phyloP scores from a whole-genome alignment of 2,113 vertebrate genomes.

The Burhinus oedicnemus region DNA sequence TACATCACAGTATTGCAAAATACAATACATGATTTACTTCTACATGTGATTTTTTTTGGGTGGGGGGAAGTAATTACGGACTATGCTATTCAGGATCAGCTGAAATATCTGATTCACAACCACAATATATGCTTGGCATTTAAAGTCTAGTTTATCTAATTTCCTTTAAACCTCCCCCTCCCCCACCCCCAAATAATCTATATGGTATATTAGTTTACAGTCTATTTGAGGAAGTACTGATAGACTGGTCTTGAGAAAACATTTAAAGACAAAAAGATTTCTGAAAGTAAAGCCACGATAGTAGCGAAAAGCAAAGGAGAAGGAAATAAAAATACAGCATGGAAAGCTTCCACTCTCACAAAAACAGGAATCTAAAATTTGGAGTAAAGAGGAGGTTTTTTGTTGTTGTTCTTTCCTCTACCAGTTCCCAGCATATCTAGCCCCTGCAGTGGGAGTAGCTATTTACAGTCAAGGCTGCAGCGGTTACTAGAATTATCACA shows the following conservation, averaged over 20 bases:
- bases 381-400: not conserved
- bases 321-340: not conserved
- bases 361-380: not conserved
- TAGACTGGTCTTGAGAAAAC: not conserved
- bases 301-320: not conserved
- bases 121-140: not conserved
- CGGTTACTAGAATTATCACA: not conserved
- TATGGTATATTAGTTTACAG: not conserved
- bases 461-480: conserved; percentile 8
- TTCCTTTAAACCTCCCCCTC: not conserved
- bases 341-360: not conserved
- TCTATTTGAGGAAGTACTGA: not conserved
- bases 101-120: not conserved
- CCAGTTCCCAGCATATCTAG: not conserved
- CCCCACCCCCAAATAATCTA: not conserved
- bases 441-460: not conserved
- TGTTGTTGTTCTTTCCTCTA: not conserved
- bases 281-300: not conserved
- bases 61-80: not conserved
- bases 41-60: not conserved
- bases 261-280: not conserved
- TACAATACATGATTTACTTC: not conserved
- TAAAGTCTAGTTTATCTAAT: not conserved
- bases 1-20: not conserved
- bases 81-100: not conserved